Evolutionary conservation across 2,797 vertebrate species (phyloP).

Genomic region (Bradypus variegatus): DNA sequence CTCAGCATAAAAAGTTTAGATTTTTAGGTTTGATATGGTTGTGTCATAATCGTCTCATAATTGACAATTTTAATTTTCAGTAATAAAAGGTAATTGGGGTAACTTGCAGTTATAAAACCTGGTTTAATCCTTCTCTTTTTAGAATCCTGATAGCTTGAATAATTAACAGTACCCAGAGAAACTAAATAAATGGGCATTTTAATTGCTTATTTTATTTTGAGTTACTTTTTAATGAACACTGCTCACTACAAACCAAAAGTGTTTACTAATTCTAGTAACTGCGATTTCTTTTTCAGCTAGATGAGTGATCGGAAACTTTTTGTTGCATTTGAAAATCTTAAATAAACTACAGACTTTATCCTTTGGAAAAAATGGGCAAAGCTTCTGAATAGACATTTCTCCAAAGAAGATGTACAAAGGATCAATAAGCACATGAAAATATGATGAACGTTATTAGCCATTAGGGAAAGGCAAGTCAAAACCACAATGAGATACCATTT

Average conservation of each 20-base stretch:
- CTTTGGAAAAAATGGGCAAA: too few species aligned
- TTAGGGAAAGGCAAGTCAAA: too few species aligned
- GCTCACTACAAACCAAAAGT: conserved; percentile 65
- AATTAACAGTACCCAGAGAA: conserved; percentile 67
- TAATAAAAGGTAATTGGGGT: conserved; percentile 66
- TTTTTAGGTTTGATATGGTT: conserved; percentile 74
- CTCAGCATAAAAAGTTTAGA: conserved; percentile 71
- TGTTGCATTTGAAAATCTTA: conserved; percentile 74
- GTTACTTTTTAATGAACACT: conserved; percentile 67
- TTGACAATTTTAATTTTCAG: conserved; percentile 67
- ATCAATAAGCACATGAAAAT: too few species aligned
- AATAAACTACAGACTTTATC: conserved; percentile 77
- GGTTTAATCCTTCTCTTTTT: conserved; percentile 68
- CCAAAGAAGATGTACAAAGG: too few species aligned
- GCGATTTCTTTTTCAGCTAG: conserved; percentile 72
- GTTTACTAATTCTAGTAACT: conserved; percentile 65
- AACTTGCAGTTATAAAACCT: conserved; percentile 70
- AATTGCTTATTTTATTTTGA: conserved; percentile 67
- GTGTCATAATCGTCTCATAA: conserved; percentile 75
- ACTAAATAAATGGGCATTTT: conserved; percentile 74
- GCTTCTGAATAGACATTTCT: too few species aligned
- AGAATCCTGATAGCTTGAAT: conserved; percentile 65
- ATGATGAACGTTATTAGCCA: too few species aligned
- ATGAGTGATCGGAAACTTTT: conserved; percentile 69
- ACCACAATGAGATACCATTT: too few species aligned